Evolutionary conservation across 2,888 invertebrate species (phyloP).

Genomic region (Copidosoma aretas): DNA sequence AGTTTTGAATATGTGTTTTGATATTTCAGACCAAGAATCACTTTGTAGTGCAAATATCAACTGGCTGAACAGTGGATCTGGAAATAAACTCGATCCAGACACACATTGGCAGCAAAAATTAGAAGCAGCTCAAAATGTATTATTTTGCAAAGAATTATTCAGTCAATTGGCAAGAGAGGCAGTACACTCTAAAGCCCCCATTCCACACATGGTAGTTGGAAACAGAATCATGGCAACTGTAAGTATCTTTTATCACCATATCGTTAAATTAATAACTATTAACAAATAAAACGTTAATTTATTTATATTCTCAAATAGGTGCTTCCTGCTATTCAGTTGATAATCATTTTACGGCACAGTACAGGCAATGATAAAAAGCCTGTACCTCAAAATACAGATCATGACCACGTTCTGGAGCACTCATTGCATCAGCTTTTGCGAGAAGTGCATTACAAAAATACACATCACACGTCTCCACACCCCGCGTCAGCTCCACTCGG

Average conservation of each 20-base stretch:
- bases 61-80: constrained; percentile 76
- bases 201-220: constrained; percentile 96
- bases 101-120: constrained; percentile 94
- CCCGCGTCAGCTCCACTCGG: constrained; percentile 93
- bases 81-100: constrained; percentile 73
- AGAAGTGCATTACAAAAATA: constrained; percentile 90
- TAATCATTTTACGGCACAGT: constrained; percentile 90
- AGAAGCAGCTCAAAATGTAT: constrained; percentile 96
- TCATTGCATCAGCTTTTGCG: constrained; percentile 91
- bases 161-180: constrained; percentile 94
- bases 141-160: constrained; percentile 96
- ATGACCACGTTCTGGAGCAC: constrained; percentile 96
- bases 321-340: constrained; percentile 89
- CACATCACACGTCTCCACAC: constrained; percentile 93
- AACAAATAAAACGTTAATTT: background rate
- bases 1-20: too few relatives aligned
- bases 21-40: constrained; percentile 80
- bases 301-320: constrained; percentile 65
- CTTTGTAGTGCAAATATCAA: constrained; percentile 84
- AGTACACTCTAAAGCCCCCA: constrained; percentile 88
- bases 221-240: constrained; percentile 96
- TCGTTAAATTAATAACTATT: background rate
- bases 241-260: constrained; percentile 41
- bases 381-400: constrained; percentile 72
- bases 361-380: constrained; percentile 69